Evolutionary conservation across 1,140 invertebrate genomes (phyloP), one percentile per base, ranked within the genome.

Genomic region (Zaprionus nigranus): DNA sequence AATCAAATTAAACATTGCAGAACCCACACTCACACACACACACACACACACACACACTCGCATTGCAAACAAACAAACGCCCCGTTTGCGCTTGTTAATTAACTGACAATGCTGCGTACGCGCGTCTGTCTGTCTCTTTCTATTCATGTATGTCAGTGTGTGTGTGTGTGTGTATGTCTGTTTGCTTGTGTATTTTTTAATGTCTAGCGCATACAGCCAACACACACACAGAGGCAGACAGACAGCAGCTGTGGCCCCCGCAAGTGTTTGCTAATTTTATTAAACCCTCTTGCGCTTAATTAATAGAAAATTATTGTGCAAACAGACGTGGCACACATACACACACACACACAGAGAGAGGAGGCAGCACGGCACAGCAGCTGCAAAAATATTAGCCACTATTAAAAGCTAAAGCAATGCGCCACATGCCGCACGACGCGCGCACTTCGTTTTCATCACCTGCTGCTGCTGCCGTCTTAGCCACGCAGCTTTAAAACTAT

Each of bases 251-350:
- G 78, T 22, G 57, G 63, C 30, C 46, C 65, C 78, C 75, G 75
- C 81, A 88, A 87, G 78, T 91, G 83, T 77, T 90, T 91, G 88
- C 88, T 81, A 85, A 90, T 91, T 84, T 91, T 78, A 87, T 87
- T 86, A 81, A 81, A 78, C 77, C 73, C 76, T 65, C 66, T 82
- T 74, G 73, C 72, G 77, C 82, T 86, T 91, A 91, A 91, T 91
- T 91, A 91, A 91, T 91, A 90, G 78, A 86, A 85, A 79, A 90
- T 90, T 79, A 90, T 90, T 77, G 79, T 63, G 84, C 80, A 78
- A 83, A 81, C 71, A 78, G 70, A 71, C 59, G 68, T 62, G 49
- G 57, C 36, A 40, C 56, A 66, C 60, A 20, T 1, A 20, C 60
- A 64, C 54, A 59, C 40, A 63, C 43, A 69, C 40, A 68, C 34